A percentile compares a stretch with the other conserved stretches of the same genome.
phyloP scores from a whole-genome alignment of 2,888 invertebrate genomes.

The Neuroscelio doddi region DNA sequence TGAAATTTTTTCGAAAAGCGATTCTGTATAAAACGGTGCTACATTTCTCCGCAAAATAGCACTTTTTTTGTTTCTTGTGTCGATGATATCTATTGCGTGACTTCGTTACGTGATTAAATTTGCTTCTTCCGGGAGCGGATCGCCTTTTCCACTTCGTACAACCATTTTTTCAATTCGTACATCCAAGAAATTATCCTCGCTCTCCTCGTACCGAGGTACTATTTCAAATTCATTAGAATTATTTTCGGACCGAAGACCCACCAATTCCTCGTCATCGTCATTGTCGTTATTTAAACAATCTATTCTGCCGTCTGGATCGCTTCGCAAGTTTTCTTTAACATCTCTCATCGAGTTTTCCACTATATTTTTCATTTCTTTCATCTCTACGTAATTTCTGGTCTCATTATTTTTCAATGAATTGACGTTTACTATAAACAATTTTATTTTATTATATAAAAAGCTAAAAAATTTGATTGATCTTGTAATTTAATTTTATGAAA shows the following conservation, averaged over 20 bases:
- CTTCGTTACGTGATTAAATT: constrained; percentile 40
- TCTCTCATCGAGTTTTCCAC: not conserved
- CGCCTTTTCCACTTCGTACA: constrained; percentile 46
- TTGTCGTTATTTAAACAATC: constrained; percentile 32
- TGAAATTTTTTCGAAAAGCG: no score
- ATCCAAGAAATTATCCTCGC: constrained; percentile 57
- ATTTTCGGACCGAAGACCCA: constrained; percentile 48
- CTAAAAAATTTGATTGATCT: no score
- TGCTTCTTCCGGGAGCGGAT: constrained; percentile 53
- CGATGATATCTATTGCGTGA: no score
- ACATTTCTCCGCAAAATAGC: no score
- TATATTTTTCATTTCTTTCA: constrained; percentile 22
- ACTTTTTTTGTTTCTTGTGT: no score
- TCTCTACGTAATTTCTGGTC: constrained; percentile 11
- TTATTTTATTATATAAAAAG: not conserved
- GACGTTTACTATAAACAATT: constrained; percentile 12
- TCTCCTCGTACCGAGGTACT: constrained; percentile 54
- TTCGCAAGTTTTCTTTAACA: constrained; percentile 16
- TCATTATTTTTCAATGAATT: not conserved
- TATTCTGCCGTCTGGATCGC: constrained; percentile 30
- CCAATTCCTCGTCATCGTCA: constrained; percentile 49
- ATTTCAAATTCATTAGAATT: constrained; percentile 63
- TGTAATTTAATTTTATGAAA: no score
- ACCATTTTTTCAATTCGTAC: constrained; percentile 56
- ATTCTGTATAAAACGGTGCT: not conserved